Evolutionary conservation across 2,797 vertebrate species (phyloP).

Genomic region (Aulostomus chinensis): DNA sequence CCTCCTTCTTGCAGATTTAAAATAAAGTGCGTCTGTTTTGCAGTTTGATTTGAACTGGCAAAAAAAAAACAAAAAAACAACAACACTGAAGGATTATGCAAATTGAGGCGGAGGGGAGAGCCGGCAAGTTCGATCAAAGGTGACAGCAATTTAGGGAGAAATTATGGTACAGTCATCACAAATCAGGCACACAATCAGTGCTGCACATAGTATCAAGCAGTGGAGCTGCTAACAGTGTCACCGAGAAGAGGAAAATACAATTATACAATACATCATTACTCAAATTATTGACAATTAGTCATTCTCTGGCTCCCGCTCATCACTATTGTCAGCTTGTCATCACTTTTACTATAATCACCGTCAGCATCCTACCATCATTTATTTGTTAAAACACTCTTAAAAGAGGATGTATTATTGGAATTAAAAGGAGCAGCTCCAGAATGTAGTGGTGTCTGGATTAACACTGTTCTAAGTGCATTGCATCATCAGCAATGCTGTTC

Average conservation of each 20-base stretch:
- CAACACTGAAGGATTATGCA: slow-evolving; percentile 52
- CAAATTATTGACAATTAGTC: slow-evolving; percentile 34
- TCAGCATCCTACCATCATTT: slow-evolving; percentile 8
- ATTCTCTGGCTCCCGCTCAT: too few species aligned
- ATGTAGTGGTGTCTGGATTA: slow-evolving; percentile 3
- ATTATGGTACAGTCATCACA: slow-evolving; percentile 51
- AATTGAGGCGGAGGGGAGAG: slow-evolving; percentile 44
- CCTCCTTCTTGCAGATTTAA: neutral
- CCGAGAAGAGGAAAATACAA: slow-evolving; percentile 28
- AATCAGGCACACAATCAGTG: slow-evolving; percentile 29
- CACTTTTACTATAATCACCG: slow-evolving; percentile 8
- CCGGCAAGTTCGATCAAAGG: slow-evolving; percentile 58
- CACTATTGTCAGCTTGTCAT: too few species aligned
- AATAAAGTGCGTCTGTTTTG: slow-evolving; percentile 22
- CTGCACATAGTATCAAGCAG: slow-evolving; percentile 3
- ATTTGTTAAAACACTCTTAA: neutral
- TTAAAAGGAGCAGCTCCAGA: too few species aligned
- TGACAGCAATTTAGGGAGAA: slow-evolving; percentile 59
- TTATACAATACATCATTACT: slow-evolving; percentile 32
- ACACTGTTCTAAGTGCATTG: slow-evolving; percentile 25
- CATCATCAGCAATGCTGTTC: slow-evolving; percentile 28
- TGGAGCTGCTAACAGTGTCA: slow-evolving; percentile 4
- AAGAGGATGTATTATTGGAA: too few species aligned
- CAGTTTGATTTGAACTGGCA: slow-evolving; percentile 31
- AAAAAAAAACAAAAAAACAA: slow-evolving; percentile 7